phyloP scores from a whole-genome alignment of 2,888 invertebrate genomes.

The Geotrupes spiniger region DNA sequence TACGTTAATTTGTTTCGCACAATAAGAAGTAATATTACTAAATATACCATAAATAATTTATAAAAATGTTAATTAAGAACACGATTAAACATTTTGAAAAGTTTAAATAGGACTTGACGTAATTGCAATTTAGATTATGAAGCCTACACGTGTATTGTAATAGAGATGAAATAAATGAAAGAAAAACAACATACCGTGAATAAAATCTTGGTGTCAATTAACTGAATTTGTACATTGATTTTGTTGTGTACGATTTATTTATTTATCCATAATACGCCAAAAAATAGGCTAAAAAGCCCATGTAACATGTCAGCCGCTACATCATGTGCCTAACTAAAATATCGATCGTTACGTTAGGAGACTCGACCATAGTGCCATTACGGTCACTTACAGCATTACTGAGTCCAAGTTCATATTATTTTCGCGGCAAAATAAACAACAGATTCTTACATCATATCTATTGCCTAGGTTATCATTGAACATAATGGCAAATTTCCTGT shows the following conservation, averaged over 20 bases:
- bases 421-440: slow-evolving; percentile 30
- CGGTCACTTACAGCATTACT: neutral
- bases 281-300: slow-evolving; percentile 21
- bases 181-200: neutral
- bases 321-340: slow-evolving; percentile 44
- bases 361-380: slow-evolving; percentile 1
- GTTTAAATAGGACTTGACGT: too few relatives aligned
- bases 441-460: slow-evolving; percentile 32
- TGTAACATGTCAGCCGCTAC: slow-evolving; percentile 36
- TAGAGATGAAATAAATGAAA: neutral
- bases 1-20: too few relatives aligned
- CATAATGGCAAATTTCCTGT: slow-evolving; percentile 45
- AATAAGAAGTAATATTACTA: too few relatives aligned
- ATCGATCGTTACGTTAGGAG: slow-evolving; percentile 21
- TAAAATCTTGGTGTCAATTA: neutral
- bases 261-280: neutral
- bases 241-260: neutral
- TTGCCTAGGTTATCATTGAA: slow-evolving; percentile 39
- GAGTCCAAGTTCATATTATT: neutral
- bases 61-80: too few relatives aligned
- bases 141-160: neutral
- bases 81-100: too few relatives aligned
- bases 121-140: neutral
- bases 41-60: too few relatives aligned
- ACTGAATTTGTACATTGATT: slow-evolving; percentile 1